Base-by-base conservation (phyloP, 2,113 vertebrate species). In the Paedocypris sp. region DNA sequence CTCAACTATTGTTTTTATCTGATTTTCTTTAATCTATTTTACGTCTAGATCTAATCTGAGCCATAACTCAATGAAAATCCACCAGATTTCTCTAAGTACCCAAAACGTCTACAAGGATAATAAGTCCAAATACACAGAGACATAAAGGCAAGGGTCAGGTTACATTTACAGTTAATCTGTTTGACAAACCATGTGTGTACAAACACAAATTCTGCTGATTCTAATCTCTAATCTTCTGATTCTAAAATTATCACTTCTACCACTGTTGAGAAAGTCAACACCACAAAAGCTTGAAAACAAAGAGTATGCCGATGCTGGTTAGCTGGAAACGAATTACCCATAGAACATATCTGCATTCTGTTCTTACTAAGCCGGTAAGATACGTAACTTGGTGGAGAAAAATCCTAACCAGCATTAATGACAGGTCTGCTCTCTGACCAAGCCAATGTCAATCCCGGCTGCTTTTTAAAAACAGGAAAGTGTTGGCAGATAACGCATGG, bases 61-160 rank as follows among this genome's bases (percentile, higher is more conserved):
- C 45, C 59, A 69, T 73, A 73, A 72, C 70, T 76, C 64, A 67
- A 59, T 49, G 47, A 67, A 71, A 72, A 64, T 76, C 63, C 36
- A 67, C 56, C 60, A 60, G 54, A 56, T n/a, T n/a, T n/a, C n/a
- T n/a, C n/a, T n/a, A n/a, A n/a, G n/a, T n/a, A n/a, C n/a, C n/a
- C n/a, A 60, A 71, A 50, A 63, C 16, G 3, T 8, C 58, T 68
- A 73, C 71, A 64, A 69, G 64, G 71, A 73, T 76, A 73, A 76
- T 4, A 19, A 52, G 39, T 54, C 32, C 51, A 61, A 68, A 57
- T 36, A 42, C 35, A 18, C 19, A 25, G 33, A 43, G 28, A 19
- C 67, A 68, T 66, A 69, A 53, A 57, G 49, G 59, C 57, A 48
- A 38, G 46, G 29, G 23, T 45, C 56, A 26, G 28, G 13, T 46